Percentiles rank a stretch among this genome's conserved stretches.
Conservation (phyloP, 2,797 vertebrate genomes). For the Myotis planiceps region DNA sequence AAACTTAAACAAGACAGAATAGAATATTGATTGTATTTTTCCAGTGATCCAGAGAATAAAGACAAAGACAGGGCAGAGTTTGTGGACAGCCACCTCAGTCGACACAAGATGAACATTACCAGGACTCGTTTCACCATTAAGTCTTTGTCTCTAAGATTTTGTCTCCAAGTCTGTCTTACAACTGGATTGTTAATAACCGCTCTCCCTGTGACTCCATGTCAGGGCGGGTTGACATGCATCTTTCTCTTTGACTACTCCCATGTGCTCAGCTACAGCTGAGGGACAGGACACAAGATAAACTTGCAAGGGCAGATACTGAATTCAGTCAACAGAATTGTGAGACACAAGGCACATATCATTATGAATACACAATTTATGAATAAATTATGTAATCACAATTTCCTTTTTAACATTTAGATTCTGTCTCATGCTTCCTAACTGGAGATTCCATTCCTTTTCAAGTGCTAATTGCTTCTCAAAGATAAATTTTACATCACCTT, state of each 20-base stretch:
- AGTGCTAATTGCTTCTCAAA: not conserved
- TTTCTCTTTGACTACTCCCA: not conserved
- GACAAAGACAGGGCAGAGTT: not conserved
- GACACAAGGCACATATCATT: not conserved
- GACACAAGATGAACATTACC: not conserved
- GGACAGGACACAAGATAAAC: not conserved
- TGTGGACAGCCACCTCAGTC: not conserved
- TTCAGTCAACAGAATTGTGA: not conserved
- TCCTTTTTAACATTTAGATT: constrained; percentile 1
- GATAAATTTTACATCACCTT: not conserved
- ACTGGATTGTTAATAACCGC: not conserved
- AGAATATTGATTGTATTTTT: not conserved
- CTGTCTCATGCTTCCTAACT: not conserved
- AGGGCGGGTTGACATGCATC: no score
- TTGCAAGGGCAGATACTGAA: not conserved
- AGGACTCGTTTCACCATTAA: not conserved
- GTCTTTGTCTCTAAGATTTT: not conserved
- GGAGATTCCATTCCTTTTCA: not conserved
- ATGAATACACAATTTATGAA: not conserved
- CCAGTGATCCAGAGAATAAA: not conserved
- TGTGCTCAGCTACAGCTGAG: not conserved
- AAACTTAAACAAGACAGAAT: not conserved
- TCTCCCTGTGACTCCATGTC: not conserved
- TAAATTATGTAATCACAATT: not conserved
- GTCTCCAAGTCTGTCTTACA: not conserved